Evolutionary conservation across 2,113 vertebrate genomes (phyloP).

Genomic region (Lampris incognitus): DNA sequence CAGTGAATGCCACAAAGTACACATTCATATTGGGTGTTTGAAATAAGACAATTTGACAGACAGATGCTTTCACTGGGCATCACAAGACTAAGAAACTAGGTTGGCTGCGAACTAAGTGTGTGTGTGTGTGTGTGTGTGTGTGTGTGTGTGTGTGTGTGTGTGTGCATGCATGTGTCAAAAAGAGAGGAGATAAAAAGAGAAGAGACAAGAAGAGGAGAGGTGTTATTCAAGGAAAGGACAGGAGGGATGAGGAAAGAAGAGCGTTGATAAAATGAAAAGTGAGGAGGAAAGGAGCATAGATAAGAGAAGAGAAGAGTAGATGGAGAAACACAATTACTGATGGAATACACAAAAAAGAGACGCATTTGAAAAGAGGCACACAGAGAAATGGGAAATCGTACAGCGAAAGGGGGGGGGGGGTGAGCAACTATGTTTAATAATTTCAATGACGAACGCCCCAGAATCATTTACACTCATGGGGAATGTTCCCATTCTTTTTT

Average conservation of each 20-base stretch:
- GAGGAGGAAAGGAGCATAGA: not conserved
- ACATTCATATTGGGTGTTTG: not conserved
- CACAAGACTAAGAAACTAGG: not conserved
- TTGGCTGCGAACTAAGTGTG: not conserved
- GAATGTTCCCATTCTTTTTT: constrained; percentile 22
- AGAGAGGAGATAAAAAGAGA: not conserved
- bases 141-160: constrained; percentile 6
- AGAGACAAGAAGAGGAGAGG: too few relatives aligned
- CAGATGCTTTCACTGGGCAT: not conserved
- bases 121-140: constrained; percentile 18
- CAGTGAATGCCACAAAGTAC: not conserved
- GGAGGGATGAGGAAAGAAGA: not conserved
- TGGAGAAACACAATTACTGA: not conserved
- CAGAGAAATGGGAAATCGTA: not conserved
- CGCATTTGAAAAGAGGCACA: not conserved
- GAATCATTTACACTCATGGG: not conserved
- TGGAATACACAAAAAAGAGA: not conserved
- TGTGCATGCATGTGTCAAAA: constrained; percentile 3
- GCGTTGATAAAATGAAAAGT: not conserved
- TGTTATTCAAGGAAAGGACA: too few relatives aligned
- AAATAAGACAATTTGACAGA: not conserved
- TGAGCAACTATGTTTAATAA: constrained; percentile 20
- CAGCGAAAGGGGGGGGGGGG: not conserved
- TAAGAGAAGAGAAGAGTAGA: not conserved
- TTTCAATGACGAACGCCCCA: not conserved